Base-by-base conservation (phyloP, 2,113 vertebrate genomes). In the Oryzias melastigma region DNA sequence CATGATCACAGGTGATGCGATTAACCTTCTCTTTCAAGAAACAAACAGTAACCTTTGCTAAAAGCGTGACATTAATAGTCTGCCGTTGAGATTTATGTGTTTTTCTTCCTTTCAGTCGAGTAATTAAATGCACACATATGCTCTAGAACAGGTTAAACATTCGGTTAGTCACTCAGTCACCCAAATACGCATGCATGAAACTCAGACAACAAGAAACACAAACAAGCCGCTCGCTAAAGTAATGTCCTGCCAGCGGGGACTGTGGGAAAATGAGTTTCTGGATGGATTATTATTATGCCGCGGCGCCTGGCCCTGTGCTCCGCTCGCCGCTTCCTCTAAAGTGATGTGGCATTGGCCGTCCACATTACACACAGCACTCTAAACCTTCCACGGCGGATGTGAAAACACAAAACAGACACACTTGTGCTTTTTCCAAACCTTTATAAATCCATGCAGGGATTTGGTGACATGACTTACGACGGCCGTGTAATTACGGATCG, bases 201-300 rank as follows among this genome's bases (percentile, higher is more conserved):
- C 41, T 47, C 42, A 3, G 49, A 68, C 60, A 40, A 46, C 69
- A 55, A 13, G 14, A 3, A 25, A 50, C 76, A 75, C 73, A 81
- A 81, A 84, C 77, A 81, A 81, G 76, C 60, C 69, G 68, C 77
- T 83, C 51, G 77, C 60, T 74, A 14, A 83, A 83, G 57, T 73
- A 71, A 86, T 83, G 76, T 68, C 20, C 54, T 57, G 84, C 84
- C 80, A 64, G 78, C 56, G 77, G 82, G 80, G 53, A 75, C 62
- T 76, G 68, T 77, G 80, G 73, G 77, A 74, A 76, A 83, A 82
- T 78, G 61, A 85, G 82, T 81, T 88, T 77, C 65, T 65, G 76
- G 84, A 83, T 73, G 78, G 77, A 82, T 86, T 84, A 79, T 78
- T 53, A 60, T 78, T 42, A 65, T 55, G 69, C 24, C 50, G 63